Base-by-base conservation (phyloP, 2,888 invertebrate genomes). In the Eilema depressum region DNA sequence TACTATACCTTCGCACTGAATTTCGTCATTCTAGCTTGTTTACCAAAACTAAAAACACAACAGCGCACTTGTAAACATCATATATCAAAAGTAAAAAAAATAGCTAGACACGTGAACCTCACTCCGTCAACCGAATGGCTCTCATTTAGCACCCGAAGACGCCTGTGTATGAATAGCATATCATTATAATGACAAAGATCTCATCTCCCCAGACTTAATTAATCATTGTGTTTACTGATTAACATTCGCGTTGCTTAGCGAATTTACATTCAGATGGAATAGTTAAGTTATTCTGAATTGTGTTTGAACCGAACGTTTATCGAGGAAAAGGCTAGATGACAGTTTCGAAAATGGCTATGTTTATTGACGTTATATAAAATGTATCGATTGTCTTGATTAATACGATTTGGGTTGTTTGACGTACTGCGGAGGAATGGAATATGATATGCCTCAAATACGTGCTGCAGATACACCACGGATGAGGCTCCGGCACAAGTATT, bases 111-210 rank as follows among this genome's bases (percentile, higher is more conserved):
- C 76, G 61, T 71, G 71, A 67, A 74, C 74, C 76, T 57, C 83
- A 78, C 82, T 85, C 71, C 68, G 81, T 83, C 82, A 85, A 73
- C 76, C 70, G 77, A 83, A 84, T 85, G 80, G 70, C 83, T 78
- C 83, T 83, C 85, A 85, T 86, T 85, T 84, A 82, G 68, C 79
- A 75, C 73, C 62, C 74, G 53, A 82, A 83, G 83, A 82, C 77
- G 84, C 89, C 91, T 84, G 90, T 90, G 90, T 91, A 89, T 88
- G 90, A 92, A 91, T 89, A 85, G 86, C 82, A 84, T 80, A 79
- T 92, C 91, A 93, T 94, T 92, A 91, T 88, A 94, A 94, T 93
- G 90, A 93, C 94, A 94, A 95, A 93, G 93, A 92, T 91, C 89
- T 85, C 85, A 84, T 84, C 87, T 84, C 85, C 75, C 73, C 86